phyloP scores from a whole-genome alignment of 2,888 invertebrate species.

The Limenitis camilla region DNA sequence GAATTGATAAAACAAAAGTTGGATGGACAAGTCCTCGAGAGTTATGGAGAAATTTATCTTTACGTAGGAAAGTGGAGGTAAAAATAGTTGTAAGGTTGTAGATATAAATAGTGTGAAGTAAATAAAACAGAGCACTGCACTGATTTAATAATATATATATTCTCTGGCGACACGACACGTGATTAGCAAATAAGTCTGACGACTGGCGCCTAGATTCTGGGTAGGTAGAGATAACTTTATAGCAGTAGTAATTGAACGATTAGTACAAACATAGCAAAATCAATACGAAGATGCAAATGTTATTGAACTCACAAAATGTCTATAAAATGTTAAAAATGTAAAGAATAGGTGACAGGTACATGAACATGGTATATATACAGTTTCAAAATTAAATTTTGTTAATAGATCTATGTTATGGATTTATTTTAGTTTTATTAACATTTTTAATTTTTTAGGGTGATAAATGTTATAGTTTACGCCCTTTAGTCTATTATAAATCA shows the following conservation, averaged over 20 bases:
- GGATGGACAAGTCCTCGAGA: constrained; percentile 69
- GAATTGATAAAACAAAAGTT: constrained; percentile 58
- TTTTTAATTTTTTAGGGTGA: too few relatives aligned
- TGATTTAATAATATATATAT: neutral
- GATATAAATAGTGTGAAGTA: neutral
- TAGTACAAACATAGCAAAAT: constrained; percentile 3
- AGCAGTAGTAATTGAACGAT: constrained; percentile 18
- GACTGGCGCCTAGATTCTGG: constrained; percentile 30
- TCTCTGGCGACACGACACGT: constrained; percentile 24
- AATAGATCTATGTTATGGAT: too few relatives aligned
- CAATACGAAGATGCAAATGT: too few relatives aligned
- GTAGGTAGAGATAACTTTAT: constrained; percentile 12
- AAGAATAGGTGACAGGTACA: neutral
- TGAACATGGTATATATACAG: too few relatives aligned
- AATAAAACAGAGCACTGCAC: neutral
- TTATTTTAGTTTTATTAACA: too few relatives aligned
- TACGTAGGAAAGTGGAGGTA: constrained; percentile 68
- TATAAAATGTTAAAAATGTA: neutral
- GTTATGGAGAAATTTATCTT: constrained; percentile 67
- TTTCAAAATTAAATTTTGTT: too few relatives aligned
- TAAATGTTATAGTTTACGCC: constrained; percentile 8
- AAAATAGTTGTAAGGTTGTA: constrained; percentile 16
- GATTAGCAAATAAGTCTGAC: constrained; percentile 23
- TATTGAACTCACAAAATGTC: neutral
- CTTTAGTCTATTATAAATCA: constrained; percentile 25